Evolutionary conservation across 2,888 invertebrate genomes (phyloP), one percentile per base, ranked within the genome.

Genomic region (Eupithecia centaureata): DNA sequence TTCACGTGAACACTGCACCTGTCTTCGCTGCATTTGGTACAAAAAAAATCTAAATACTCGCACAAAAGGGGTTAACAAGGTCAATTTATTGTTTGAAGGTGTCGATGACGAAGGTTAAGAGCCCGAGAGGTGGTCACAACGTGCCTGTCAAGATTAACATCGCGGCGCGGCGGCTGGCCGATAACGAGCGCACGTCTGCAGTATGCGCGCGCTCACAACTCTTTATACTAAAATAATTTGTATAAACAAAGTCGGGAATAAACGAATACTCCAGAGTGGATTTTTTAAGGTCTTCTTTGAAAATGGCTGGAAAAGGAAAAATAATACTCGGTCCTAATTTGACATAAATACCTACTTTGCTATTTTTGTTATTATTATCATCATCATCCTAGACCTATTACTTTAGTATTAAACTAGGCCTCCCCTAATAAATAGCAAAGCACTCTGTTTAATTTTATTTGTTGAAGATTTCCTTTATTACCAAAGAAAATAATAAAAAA

Each of bases 111-210:
- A 85, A 83, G 86, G 82, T 78, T 74, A 67, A 52, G 68, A 65
- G 65, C 58, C 68, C 63, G 72, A 82, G 86, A 87, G 86, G 81
- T 85, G 87, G 86, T 87, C 89, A 87, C 86, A 85, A 81, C 84
- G 84, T 80, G 84, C 82, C 86, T 84, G 88, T 90, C 89, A 82
- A 87, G 91, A 91, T 91, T 87, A 84, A 71, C 80, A 91, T 91
- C 91, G 78, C 82, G 73, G 78, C 22, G 47, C 47, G 47, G 42
- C 32, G 32, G 8, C 77, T 75, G 76, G 79, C 83, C 83, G 88
- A 89, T 90, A 89, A 87, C 85, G 82, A 82, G 84, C 83, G 81
- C 84, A 86, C 86, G 86, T 86, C 84, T 82, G 83, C 79, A 79
- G 87, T 87, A 88, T 82, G 78, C 56, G 80, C 81, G 79, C 66